Base-by-base conservation (phyloP, 2,797 vertebrate genomes). In the Odontamblyopus lacepedii region DNA sequence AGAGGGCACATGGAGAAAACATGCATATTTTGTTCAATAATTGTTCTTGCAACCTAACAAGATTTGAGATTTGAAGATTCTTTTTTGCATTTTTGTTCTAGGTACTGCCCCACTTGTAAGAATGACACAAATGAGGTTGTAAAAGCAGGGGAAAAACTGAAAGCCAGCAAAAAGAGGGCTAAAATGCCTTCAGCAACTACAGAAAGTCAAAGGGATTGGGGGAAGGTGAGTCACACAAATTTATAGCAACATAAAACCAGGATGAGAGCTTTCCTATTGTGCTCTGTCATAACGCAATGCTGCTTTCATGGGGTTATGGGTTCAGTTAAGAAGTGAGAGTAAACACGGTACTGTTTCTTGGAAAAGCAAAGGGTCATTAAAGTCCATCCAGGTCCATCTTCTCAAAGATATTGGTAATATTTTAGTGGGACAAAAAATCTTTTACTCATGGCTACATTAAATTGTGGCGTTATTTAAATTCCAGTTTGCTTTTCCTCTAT, bases 91-190 rank as follows among this genome's bases (percentile, higher is more conserved):
- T 11, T 67, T 6, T 67, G 26, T 66, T 35, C 29, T 89, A 99
- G 98, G 98, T 99, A 99, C 92, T 99, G 98, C 88, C 98, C 98
- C 85, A 97, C 96, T 78, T 99, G 98, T 94, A 99, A 99, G 95
- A 99, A 97, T 77, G 97, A 99, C 93, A 97, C 97, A 85, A 97
- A 93, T 70, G 98, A 99, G 92, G 98, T 99, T 74, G 95, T 99
- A 70, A 97, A 98, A 83, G 98, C 97, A 71, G 97, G 98, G 63
- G 98, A 99, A 93, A 97, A 94, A 79, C 96, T 99, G 77, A 98
- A 98, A 90, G 95, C 97, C 91, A 99, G 98, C 91, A 99, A 99
- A 95, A 99, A 98, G 93, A 99, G 96, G 92, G 95, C 98, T 87
- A 99, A 97, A 92, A 99, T 99, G 98, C 97, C 98, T 69, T 99